phyloP scores from a whole-genome alignment of 2,888 invertebrate genomes.

The Platycnemis pennipes region DNA sequence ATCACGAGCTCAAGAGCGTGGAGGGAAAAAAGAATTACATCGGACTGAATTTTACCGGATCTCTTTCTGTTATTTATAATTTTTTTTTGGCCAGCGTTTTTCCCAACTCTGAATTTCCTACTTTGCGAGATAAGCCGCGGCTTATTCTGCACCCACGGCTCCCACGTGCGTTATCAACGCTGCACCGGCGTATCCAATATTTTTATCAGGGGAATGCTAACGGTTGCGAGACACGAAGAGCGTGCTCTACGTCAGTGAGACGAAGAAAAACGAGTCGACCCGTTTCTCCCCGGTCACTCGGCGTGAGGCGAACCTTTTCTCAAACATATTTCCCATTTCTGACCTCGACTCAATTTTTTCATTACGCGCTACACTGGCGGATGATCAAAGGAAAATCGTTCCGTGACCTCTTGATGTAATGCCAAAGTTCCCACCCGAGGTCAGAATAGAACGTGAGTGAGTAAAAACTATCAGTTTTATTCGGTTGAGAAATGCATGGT shows the following conservation, averaged over 20 bases:
- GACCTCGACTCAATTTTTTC: background rate
- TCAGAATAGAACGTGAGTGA: background rate
- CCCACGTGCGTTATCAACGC: slow-evolving; percentile 2
- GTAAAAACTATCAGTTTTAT: background rate
- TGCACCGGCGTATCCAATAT: background rate
- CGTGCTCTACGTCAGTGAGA: background rate
- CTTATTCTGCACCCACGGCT: background rate
- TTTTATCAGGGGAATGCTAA: background rate
- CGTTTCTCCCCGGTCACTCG: background rate
- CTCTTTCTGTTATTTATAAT: no score
- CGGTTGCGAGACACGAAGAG: background rate
- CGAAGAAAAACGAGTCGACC: background rate
- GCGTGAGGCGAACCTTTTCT: background rate
- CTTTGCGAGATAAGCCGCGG: background rate
- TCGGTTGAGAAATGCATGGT: background rate
- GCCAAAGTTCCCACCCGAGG: background rate
- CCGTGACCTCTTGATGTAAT: background rate
- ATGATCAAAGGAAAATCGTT: background rate
- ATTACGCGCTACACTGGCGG: background rate
- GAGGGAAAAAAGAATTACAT: background rate
- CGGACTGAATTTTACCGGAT: no score
- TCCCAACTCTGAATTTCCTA: background rate
- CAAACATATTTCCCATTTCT: background rate
- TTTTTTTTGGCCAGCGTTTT: background rate
- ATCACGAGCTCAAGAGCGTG: background rate